Evolutionary conservation across 2,888 invertebrate species (phyloP).

Genomic region (Cordilura impudica): DNA sequence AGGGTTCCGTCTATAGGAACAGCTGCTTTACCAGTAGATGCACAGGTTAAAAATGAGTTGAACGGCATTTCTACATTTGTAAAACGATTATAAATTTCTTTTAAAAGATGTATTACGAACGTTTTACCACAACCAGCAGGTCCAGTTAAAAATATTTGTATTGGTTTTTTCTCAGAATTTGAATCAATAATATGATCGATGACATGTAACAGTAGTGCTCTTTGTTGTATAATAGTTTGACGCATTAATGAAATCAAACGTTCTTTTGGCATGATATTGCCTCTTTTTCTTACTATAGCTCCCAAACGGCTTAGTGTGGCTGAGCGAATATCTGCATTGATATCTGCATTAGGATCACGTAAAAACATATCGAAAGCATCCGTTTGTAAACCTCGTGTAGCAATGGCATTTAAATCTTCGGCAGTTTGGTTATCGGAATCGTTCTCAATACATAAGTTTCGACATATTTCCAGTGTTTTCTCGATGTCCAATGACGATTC

Average conservation of each 20-base stretch:
- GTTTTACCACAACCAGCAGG: too few relatives aligned
- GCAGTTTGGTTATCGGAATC: conserved; percentile 8
- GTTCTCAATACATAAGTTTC: conserved; percentile 63
- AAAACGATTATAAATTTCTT: conserved; percentile 76
- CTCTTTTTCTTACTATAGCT: conserved; percentile 65
- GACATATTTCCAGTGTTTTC: conserved; percentile 67
- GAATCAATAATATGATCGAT: conserved; percentile 51
- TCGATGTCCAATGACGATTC: conserved; percentile 33
- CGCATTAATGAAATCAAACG: conserved; percentile 64
- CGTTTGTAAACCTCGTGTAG: neutral
- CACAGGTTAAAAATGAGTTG: too few relatives aligned
- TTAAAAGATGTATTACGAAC: conserved; percentile 67
- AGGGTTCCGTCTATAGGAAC: conserved; percentile 73
- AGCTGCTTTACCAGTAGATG: too few relatives aligned
- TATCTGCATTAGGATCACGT: conserved; percentile 62
- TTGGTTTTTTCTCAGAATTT: conserved; percentile 30
- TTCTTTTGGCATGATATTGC: conserved; percentile 65
- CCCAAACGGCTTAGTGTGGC: conserved; percentile 65
- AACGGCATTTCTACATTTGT: conserved; percentile 72
- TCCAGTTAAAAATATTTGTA: conserved; percentile 67
- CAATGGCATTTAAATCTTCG: conserved; percentile 33
- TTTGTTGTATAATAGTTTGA: conserved; percentile 63
- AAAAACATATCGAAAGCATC: conserved; percentile 41
- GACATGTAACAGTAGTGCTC: conserved; percentile 61
- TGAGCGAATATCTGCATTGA: conserved; percentile 64